Evolutionary conservation across 2,888 invertebrate species (phyloP), one percentile per base, ranked within the genome.

Genomic region (Tetramorium bicarinatum): DNA sequence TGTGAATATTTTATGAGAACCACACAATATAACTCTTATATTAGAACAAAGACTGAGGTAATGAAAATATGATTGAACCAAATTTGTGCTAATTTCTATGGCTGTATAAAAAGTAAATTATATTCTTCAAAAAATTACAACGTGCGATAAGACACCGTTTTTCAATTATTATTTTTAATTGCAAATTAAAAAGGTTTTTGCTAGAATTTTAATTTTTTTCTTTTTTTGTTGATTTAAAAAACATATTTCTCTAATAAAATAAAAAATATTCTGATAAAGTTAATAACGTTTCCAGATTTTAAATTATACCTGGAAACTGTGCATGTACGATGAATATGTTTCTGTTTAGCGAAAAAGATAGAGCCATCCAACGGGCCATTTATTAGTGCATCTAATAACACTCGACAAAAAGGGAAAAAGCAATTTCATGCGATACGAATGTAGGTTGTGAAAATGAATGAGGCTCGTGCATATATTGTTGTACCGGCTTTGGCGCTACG

Each of bases 381-480:
- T 79, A 79, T 79, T 69, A 79, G 44, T 56, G 56, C 34, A 34
- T 72, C 79, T 59, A 47, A 72, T 59, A 72, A 72, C 18, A 59
- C 18, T 72, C 38, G 54, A 56, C 41, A 41, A 44, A 77, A 69
- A 77, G 52, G n/a, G 67, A 38, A 47, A 79, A 72, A 72, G 72
- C 38, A 79, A 79, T 79, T 79, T 59, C 47, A 79, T 21, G 47
- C n/a, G 25, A 66, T 77, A 18, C 47, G 72, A 79, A 59, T 72
- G 71, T 59, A 34, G 34, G 34, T 59, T 71, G 34, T 47, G 56
- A 59, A 71, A 71, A 79, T 72, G 79, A 79, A 72, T 25, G 59
- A 59, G 38, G 25, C 59, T 47, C 15, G 59, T 59, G 18, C 49
- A 41, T 66, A 38, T 71, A 72, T 79, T 47, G 79, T 67, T 56